Evolutionary conservation across 1,140 invertebrate genomes (phyloP).

Genomic region (Melipona quadrifasciata): DNA sequence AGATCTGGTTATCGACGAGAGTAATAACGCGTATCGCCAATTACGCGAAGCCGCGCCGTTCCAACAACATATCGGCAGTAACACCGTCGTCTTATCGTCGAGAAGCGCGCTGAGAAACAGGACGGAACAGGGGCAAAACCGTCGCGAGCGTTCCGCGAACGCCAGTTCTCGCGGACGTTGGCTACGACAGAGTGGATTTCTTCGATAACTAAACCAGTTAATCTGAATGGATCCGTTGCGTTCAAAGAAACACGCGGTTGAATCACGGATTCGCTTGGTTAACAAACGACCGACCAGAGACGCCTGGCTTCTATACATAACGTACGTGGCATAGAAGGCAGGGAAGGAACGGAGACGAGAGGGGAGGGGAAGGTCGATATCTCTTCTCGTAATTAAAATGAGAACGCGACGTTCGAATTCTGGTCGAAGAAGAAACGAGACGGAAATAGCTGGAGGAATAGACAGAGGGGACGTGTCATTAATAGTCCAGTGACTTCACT

Average conservation of each 20-base stretch:
- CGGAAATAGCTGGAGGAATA: slow-evolving; percentile 1
- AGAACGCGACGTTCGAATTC: slow-evolving; percentile 58
- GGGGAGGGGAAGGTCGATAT: neutral
- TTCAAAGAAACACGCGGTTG: slow-evolving; percentile 52
- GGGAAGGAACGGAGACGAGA: neutral
- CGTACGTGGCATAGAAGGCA: neutral
- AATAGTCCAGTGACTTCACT: slow-evolving; percentile 55
- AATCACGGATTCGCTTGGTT: slow-evolving; percentile 4
- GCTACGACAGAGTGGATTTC: slow-evolving; percentile 3
- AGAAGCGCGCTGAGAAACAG: slow-evolving; percentile 4
- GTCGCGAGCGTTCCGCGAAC: slow-evolving; percentile 51
- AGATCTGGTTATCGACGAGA: slow-evolving; percentile 9
- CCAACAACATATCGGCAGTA: neutral
- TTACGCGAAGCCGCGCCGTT: slow-evolving; percentile 15
- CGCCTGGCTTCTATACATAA: neutral
- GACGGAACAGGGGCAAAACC: neutral
- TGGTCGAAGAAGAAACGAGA: slow-evolving; percentile 24
- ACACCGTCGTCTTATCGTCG: slow-evolving; percentile 8
- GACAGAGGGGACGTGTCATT: slow-evolving; percentile 45
- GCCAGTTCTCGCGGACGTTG: neutral
- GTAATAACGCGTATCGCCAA: neutral
- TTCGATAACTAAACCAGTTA: slow-evolving; percentile 44
- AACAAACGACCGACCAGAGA: neutral
- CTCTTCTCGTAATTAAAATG: slow-evolving; percentile 59
- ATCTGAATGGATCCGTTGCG: slow-evolving; percentile 58